These are phyloP conservation scores for Acleris cristana DNA, from an alignment of 2,888 invertebrate species.

Conservation along the genomic window DNA sequence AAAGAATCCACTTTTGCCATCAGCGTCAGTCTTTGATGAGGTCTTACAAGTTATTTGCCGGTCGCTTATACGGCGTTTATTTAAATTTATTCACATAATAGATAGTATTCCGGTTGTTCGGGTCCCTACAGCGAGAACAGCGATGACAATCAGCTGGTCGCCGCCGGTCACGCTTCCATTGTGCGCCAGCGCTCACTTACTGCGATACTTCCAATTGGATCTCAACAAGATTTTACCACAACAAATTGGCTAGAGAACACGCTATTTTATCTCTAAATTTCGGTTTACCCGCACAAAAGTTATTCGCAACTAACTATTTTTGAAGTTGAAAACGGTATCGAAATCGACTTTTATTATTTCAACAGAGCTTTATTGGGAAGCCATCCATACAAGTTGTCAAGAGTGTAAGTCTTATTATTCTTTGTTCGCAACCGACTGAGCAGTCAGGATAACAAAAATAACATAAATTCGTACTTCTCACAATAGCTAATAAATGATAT, in stretches of 20 bases:
- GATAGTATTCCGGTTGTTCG: conserved; percentile 55
- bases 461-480: too few species aligned
- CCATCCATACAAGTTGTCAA: too few species aligned
- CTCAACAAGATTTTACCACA: conserved; percentile 16
- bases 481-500: too few species aligned
- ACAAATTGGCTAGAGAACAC: conserved; percentile 8
- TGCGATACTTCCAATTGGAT: conserved; percentile 24
- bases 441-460: too few species aligned
- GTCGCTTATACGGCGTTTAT: conserved; percentile 45
- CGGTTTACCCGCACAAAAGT: neutral
- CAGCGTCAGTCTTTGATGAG: conserved; percentile 27
- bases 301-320: neutral
- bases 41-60: conserved; percentile 41
- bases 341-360: too few species aligned
- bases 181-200: conserved; percentile 40
- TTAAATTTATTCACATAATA: conserved; percentile 61
- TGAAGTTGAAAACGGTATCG: too few species aligned
- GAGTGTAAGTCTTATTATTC: too few species aligned
- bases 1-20: too few species aligned
- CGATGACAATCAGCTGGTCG: conserved; percentile 67
- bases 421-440: too few species aligned
- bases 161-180: conserved; percentile 73
- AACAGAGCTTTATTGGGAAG: too few species aligned
- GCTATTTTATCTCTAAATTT: neutral
- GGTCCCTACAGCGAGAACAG: conserved; percentile 50